Conservation (phyloP, 2,888 invertebrate species). For the Xylota segnis region DNA sequence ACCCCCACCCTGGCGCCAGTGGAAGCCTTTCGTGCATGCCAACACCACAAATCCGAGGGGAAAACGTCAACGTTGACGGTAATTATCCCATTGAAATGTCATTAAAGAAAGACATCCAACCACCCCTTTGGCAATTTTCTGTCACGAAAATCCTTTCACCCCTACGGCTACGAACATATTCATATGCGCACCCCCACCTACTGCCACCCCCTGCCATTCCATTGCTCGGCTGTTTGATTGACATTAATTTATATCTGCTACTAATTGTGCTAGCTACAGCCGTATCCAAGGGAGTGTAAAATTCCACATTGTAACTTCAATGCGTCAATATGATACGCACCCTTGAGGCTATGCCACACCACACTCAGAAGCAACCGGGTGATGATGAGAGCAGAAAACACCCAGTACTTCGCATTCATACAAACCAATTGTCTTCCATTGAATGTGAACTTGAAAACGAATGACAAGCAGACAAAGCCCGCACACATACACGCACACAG, state of each 20-base stretch:
- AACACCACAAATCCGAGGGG: conserved; percentile 50
- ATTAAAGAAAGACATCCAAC: conserved; percentile 46
- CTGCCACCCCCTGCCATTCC: neutral
- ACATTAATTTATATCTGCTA: conserved; percentile 70
- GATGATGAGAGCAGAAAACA: neutral
- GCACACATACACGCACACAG: neutral
- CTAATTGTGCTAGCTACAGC: conserved; percentile 67
- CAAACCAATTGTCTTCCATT: conserved; percentile 63
- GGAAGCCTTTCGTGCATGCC: conserved; percentile 21
- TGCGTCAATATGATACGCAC: conserved; percentile 71
- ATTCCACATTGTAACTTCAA: conserved; percentile 69
- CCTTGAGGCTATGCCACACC: conserved; percentile 59
- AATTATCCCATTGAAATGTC: conserved; percentile 62
- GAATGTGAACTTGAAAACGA: conserved; percentile 69
- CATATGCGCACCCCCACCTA: conserved; percentile 2
- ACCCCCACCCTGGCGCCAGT: no score
- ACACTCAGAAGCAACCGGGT: conserved; percentile 4
- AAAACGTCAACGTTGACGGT: conserved; percentile 46
- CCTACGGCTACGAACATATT: neutral
- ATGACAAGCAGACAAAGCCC: conserved; percentile 35
- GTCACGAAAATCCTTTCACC: conserved; percentile 48
- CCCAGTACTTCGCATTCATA: conserved; percentile 19
- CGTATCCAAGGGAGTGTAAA: conserved; percentile 66
- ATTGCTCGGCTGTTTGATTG: conserved; percentile 40
- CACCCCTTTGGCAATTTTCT: conserved; percentile 45